A percentile compares a stretch with the other conserved stretches of the same genome.
phyloP scores from a whole-genome alignment of 2,888 invertebrate genomes.

The Xylota segnis region DNA sequence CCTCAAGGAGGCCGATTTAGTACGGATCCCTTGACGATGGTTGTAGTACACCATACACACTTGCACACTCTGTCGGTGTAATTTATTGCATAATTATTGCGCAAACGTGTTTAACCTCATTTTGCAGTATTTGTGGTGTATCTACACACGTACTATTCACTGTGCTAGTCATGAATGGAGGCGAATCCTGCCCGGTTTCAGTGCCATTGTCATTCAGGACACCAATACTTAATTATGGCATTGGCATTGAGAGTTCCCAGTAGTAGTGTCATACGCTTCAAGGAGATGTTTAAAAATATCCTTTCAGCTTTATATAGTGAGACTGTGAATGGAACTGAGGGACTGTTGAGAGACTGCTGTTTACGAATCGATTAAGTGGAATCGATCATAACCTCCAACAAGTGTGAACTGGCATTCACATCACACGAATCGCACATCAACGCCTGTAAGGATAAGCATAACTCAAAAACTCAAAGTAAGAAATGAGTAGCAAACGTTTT shows the following conservation, averaged over 20 bases:
- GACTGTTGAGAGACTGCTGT: not conserved
- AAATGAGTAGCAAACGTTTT: not conserved
- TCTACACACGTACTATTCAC: slow-evolving; percentile 25
- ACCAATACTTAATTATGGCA: slow-evolving; percentile 60
- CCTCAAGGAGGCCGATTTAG: slow-evolving; percentile 47
- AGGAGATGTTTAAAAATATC: slow-evolving; percentile 54
- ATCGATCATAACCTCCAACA: slow-evolving; percentile 11
- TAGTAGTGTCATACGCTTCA: slow-evolving; percentile 6
- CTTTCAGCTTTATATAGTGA: slow-evolving; percentile 14
- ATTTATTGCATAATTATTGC: slow-evolving; percentile 74
- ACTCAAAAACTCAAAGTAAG: not conserved
- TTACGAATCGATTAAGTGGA: slow-evolving; percentile 19
- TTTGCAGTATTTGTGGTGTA: slow-evolving; percentile 12
- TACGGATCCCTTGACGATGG: slow-evolving; percentile 11
- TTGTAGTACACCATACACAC: not conserved
- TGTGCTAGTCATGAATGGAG: slow-evolving; percentile 63
- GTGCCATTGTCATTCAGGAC: slow-evolving; percentile 55
- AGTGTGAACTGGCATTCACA: not conserved
- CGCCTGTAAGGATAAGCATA: too few species aligned
- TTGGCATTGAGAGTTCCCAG: slow-evolving; percentile 50
- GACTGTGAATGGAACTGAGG: slow-evolving; percentile 3
- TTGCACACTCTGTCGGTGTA: slow-evolving; percentile 23
- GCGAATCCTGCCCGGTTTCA: slow-evolving; percentile 22
- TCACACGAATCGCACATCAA: too few species aligned
- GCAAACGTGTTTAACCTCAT: slow-evolving; percentile 66